These are phyloP conservation scores for Machaerirhynchus nigripectus DNA, from an alignment of 2,113 vertebrate genomes.

Conservation along the genomic window DNA sequence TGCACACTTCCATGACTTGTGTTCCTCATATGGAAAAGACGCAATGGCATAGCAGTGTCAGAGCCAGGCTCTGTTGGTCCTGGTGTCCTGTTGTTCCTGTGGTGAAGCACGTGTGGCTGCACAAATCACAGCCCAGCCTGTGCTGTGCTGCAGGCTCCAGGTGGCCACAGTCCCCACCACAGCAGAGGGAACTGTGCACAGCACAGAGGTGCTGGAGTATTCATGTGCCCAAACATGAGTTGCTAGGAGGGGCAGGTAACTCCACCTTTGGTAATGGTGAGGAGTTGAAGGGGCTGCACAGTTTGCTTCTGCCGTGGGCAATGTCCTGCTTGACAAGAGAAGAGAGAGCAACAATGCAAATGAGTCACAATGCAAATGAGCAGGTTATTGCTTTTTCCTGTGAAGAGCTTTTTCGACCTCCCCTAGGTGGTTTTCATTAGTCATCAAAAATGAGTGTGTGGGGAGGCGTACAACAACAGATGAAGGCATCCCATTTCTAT, in stretches of 20 bases:
- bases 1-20: neutral
- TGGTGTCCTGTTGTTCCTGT: neutral
- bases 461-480: neutral
- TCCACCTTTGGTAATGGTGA: neutral
- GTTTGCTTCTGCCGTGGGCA: neutral
- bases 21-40: neutral
- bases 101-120: rapidly evolving
- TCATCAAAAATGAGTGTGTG: rapidly evolving
- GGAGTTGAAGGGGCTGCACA: neutral
- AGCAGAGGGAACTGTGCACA: neutral
- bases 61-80: neutral
- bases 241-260: neutral
- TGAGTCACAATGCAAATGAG: neutral
- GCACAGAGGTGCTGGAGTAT: neutral
- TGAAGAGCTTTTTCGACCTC: neutral
- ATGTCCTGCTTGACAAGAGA: neutral
- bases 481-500: rapidly evolving
- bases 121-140: neutral
- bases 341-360: neutral
- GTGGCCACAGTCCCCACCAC: neutral
- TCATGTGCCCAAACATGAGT: rapidly evolving
- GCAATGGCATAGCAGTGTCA: neutral
- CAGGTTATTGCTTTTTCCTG: neutral
- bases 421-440: neutral
- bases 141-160: neutral